Evolutionary conservation across 2,113 vertebrate species (phyloP).

Genomic region (Neopipo cinnamomea): DNA sequence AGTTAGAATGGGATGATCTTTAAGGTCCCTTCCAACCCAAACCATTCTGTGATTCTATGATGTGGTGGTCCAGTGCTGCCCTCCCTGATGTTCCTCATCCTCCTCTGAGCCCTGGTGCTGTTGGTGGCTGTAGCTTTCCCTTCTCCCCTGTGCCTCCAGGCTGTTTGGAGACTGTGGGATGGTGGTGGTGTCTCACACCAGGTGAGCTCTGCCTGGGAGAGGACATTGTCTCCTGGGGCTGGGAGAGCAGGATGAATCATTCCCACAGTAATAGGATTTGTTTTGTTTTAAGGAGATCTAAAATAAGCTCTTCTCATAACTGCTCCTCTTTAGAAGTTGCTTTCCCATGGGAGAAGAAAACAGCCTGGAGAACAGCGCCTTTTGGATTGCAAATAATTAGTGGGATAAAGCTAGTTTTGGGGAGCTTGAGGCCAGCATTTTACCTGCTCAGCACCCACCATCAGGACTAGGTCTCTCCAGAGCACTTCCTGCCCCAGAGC

Average conservation of each 20-base stretch:
- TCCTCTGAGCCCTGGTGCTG: background rate
- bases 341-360: background rate
- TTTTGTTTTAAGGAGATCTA: background rate
- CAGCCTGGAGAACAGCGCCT: background rate
- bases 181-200: background rate
- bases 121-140: background rate
- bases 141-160: accelerated
- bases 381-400: background rate
- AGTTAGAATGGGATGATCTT: accelerated
- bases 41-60: background rate
- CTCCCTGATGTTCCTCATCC: background rate
- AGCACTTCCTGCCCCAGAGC: background rate
- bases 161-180: accelerated
- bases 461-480: background rate
- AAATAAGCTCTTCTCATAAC: background rate
- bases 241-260: background rate
- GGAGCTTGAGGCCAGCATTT: background rate
- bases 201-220: background rate
- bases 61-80: background rate
- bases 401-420: background rate
- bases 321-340: background rate
- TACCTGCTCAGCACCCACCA: background rate
- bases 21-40: background rate
- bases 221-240: background rate
- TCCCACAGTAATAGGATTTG: background rate